Conservation (phyloP, 2,888 invertebrate genomes). For the Polyommatus iphigenia region DNA sequence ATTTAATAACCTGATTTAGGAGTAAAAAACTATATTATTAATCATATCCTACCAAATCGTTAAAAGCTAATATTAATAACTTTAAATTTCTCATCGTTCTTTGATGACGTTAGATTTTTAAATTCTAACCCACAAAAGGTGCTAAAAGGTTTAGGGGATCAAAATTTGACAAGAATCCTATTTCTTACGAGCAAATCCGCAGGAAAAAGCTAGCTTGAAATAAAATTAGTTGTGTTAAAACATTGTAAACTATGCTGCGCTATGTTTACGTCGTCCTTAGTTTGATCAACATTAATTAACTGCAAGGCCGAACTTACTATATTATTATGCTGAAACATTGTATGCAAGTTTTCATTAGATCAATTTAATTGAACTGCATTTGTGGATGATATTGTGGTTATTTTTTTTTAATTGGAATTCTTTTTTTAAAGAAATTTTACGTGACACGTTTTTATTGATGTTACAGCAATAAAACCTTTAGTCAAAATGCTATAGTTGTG, state of each 20-base stretch:
- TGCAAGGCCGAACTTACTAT: background rate
- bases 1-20: background rate
- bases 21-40: no score
- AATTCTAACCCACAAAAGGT: no score
- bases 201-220: background rate
- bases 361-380: conserved; percentile 7
- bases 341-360: background rate
- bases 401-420: no score
- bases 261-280: conserved; percentile 2
- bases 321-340: background rate
- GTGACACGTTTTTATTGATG: no score
- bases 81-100: no score
- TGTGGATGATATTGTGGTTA: background rate
- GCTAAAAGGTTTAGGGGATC: background rate
- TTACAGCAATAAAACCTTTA: no score
- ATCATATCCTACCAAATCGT: no score
- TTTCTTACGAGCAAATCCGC: background rate
- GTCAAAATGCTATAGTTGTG: no score
- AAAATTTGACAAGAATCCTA: background rate
- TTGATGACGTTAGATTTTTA: background rate
- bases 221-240: background rate
- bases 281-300: conserved; percentile 17
- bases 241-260: background rate
- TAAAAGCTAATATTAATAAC: no score
- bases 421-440: background rate